Evolutionary conservation across 2,797 vertebrate species (phyloP).

Genomic region (Pseudochirops corinnae): DNA sequence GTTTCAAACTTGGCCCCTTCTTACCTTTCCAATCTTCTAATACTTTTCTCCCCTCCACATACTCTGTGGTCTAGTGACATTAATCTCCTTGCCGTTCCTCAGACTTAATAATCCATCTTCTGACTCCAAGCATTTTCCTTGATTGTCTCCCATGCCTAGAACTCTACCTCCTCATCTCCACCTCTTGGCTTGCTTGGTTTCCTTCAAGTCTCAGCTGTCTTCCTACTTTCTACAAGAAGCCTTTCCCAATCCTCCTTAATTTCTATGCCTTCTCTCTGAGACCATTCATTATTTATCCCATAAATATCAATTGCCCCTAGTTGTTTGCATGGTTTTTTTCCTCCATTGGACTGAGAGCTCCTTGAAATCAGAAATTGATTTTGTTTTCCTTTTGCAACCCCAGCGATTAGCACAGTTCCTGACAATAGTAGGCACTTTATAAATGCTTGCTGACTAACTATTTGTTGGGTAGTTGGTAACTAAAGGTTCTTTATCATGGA

Average conservation of each 20-base stretch:
- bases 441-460: background rate
- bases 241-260: background rate
- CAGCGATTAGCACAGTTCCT: background rate
- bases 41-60: background rate
- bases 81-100: background rate
- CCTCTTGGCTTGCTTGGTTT: background rate
- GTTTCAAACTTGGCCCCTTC: background rate
- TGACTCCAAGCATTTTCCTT: background rate
- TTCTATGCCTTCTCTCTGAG: background rate
- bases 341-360: background rate
- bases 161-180: background rate
- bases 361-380: background rate
- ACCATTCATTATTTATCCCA: background rate
- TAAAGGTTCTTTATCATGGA: background rate
- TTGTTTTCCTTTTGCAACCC: background rate
- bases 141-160: background rate
- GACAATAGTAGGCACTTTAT: background rate
- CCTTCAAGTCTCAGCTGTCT: background rate
- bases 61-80: background rate
- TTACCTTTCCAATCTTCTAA: background rate
- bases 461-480: background rate
- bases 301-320: background rate
- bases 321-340: background rate
- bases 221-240: background rate
- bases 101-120: background rate